Base-by-base conservation (phyloP, 2,797 vertebrate species). In the Xenops minutus region DNA sequence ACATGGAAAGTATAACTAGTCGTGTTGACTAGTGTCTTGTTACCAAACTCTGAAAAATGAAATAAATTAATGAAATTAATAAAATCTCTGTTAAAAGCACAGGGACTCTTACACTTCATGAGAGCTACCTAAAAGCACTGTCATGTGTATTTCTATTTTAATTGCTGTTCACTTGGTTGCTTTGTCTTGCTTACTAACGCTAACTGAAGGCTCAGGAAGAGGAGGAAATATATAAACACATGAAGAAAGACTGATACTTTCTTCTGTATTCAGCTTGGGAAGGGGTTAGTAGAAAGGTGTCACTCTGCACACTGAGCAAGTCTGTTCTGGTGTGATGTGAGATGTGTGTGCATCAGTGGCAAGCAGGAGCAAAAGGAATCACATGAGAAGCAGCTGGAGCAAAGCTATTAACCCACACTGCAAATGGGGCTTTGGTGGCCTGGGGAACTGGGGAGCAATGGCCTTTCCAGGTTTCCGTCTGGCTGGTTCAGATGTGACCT, bases 21-120 rank as follows among this genome's bases (percentile, higher is more conserved):
- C 1, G 0, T 0, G 0, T 0, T 1, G 27, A 0, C 1, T 1
- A 0, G 0, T 15, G 0, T 0, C 1, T 0, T 43, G 64, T 0
- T 0, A 80, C 0, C 0, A 80, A 5, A 0, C 14, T 0, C 73
- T 32, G 23, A 71, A 85, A 93, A 74, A 69, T 22, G 0, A 85
- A 79, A 66, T 51, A 20, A 52, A 55, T 56, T 32, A 71, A 51
- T 22, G 4, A 69, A 43, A 61, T 55, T 27, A 55, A 41, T 68
- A 6, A 74, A 27, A 77, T 63, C 48, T 26, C 7, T 51, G 5
- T 93, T 73, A 69, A 20, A 15, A 78, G 4, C 9, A 55, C 6
- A 64, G 8, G 15, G 89, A 58, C 12, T n/a, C 37, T 75, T 51
- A 27, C 15, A 27, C 18, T 79, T 72, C n/a, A 43, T 48, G 44